Evolutionary conservation across 2,888 invertebrate species (phyloP), one percentile per base, ranked within the genome.

Genomic region (Lottia gigantea): DNA sequence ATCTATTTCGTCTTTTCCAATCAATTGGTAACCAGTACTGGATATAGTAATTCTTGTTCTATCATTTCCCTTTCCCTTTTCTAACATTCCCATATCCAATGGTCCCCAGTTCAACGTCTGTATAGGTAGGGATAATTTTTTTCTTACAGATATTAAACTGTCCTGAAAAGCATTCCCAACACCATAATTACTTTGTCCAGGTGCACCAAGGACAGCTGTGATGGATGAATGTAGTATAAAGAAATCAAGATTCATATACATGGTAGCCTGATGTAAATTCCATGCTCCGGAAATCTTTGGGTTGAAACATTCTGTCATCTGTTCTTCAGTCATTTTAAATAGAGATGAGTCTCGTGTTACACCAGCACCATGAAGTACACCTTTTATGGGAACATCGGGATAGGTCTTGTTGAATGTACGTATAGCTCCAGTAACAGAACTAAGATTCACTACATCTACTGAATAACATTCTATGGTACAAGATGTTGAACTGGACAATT

Each of bases 61-160:
- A 19, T 25, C 61, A 25, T 69, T 63, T 14, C 68, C 64, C n/a
- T n/a, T 19, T 11, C 7, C n/a, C n/a, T 55, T 55, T 45, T 67
- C 62, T 62, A 73, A 46, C 78, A 83, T 79, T 23, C 82, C 82
- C 11, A 82, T 71, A 64, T 72, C 74, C 6, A 83, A 74, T 11
- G 81, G 75, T n/a, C 83, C 82, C 84, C 83, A 84, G 67, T 83
- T 82, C 19, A 84, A 82, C 31, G 73, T 72, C 71, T 82, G 81
- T 4, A 74, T 83, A 4, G 78, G 49, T 2, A 80, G 67, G 3
- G 78, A 79, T 19, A 71, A 55, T 15, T 68, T 61, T 23, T 78
- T 71, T 14, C 84, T 74, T 69, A 78, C 81, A 64, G 75, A 72
- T 6, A 80, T 80, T 19, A 84, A 67, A 0, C 80, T 69, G 67